phyloP scores from a whole-genome alignment of 2,888 invertebrate species.

The Prostheceraeus crozeri region DNA sequence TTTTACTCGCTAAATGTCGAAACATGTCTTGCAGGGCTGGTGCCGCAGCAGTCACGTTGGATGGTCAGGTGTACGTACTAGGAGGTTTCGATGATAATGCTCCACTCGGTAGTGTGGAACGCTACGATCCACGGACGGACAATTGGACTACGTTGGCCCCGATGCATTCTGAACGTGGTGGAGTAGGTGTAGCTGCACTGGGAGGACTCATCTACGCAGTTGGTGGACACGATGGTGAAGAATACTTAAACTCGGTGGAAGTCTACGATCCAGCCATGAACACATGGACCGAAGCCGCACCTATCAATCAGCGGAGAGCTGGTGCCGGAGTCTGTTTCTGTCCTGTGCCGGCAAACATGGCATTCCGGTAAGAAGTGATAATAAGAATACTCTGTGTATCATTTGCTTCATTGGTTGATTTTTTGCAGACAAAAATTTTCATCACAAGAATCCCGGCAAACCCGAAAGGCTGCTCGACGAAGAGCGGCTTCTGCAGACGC shows the following conservation, averaged over 20 bases:
- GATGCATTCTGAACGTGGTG: constrained; percentile 44
- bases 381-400: no score
- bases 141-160: constrained; percentile 41
- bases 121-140: constrained; percentile 38
- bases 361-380: no score
- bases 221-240: constrained; percentile 49
- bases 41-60: constrained; percentile 58
- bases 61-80: constrained; percentile 57
- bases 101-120: constrained; percentile 45
- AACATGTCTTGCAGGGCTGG: no score
- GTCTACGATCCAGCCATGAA: constrained; percentile 33
- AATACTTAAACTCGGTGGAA: constrained; percentile 43
- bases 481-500: no score
- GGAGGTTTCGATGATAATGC: constrained; percentile 55
- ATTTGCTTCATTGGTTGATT: no score
- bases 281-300: constrained; percentile 44
- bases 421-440: no score
- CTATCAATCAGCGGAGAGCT: constrained; percentile 47
- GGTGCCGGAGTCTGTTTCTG: constrained; percentile 46
- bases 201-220: constrained; percentile 52
- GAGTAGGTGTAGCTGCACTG: constrained; percentile 52
- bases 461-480: no score
- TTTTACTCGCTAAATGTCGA: no score
- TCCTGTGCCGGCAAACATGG: constrained; percentile 28
- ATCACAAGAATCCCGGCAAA: no score